Conservation (phyloP, 2,113 vertebrate species). For the Atrichornis clamosus region DNA sequence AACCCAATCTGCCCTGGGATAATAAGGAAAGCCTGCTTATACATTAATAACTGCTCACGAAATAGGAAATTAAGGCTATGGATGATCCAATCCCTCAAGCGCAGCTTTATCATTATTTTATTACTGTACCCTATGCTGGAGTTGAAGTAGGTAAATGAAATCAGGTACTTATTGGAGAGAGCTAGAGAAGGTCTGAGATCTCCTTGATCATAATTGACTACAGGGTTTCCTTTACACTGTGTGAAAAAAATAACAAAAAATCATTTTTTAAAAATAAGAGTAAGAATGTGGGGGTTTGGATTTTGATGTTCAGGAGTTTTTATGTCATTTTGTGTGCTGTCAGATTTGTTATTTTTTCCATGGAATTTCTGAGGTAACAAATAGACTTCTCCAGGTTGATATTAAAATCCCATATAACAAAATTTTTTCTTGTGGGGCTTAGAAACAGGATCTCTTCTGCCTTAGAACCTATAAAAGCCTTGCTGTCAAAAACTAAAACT, state of each 20-base stretch:
- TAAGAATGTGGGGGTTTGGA: rapidly evolving
- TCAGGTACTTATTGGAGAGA: neutral
- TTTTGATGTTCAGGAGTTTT: neutral
- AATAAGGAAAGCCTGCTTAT: neutral
- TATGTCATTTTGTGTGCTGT: neutral
- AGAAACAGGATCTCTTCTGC: neutral
- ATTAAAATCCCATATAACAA: neutral
- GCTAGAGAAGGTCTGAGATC: neutral
- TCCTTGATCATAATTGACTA: neutral
- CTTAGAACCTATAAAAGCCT: neutral
- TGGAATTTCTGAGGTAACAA: neutral
- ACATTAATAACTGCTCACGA: neutral
- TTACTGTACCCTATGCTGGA: neutral
- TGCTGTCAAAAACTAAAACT: neutral
- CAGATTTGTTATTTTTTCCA: neutral
- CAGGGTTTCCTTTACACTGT: neutral
- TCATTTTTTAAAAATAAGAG: neutral
- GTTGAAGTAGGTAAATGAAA: neutral
- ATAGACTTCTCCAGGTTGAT: neutral
- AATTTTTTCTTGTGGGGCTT: neutral
- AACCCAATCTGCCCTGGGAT: neutral
- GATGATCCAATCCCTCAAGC: neutral
- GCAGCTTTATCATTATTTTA: neutral
- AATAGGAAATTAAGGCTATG: neutral
- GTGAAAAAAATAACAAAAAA: neutral